Conservation (phyloP, 2,888 invertebrate genomes). For the Ashinkailepas kermadecensis region DNA sequence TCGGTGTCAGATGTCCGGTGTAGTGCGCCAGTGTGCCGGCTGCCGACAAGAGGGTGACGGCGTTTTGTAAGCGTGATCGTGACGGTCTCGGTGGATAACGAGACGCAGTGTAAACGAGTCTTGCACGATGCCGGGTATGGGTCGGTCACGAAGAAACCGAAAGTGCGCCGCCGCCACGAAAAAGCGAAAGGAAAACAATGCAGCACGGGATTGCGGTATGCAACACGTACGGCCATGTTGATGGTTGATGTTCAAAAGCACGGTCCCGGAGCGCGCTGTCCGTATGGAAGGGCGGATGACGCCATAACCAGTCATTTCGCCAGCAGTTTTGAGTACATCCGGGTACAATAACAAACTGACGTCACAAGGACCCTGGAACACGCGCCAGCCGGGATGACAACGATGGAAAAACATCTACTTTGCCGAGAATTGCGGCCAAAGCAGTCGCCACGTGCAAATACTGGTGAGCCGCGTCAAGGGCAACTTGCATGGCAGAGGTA, state of each 20-base stretch:
- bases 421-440: too few species aligned
- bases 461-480: too few species aligned
- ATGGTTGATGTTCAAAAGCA: not conserved
- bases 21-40: not conserved
- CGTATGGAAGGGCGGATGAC: not conserved
- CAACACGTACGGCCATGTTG: not conserved
- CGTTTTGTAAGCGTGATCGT: not conserved
- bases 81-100: not conserved
- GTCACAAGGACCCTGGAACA: not conserved
- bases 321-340: not conserved
- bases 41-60: not conserved
- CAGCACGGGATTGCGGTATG: not conserved
- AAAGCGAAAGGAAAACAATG: conserved; percentile 17
- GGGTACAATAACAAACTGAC: not conserved
- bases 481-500: too few species aligned
- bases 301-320: not conserved
- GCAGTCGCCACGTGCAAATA: too few species aligned
- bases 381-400: too few species aligned
- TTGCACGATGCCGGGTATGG: not conserved
- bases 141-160: not conserved
- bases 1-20: too few species aligned
- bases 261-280: not conserved
- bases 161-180: not conserved
- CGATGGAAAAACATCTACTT: too few species aligned
- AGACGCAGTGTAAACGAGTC: not conserved